Evolutionary conservation across 2,888 invertebrate genomes (phyloP).

Genomic region (Caenorhabditis sp.): DNA sequence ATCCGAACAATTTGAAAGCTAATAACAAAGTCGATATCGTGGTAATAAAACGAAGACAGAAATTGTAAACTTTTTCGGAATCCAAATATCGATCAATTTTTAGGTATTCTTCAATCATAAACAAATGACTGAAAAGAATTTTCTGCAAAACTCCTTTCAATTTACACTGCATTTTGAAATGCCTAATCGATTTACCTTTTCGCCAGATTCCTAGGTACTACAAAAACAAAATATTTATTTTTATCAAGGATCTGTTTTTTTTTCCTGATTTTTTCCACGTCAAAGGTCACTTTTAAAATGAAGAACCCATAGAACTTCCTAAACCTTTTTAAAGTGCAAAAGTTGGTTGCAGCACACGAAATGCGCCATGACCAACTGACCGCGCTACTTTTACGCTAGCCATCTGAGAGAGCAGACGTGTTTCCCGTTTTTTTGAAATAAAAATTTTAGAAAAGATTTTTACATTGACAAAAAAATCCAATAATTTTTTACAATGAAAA

Average conservation of each 20-base stretch:
- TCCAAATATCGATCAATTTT: not conserved
- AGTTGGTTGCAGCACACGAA: conserved; percentile 27
- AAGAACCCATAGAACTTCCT: not conserved
- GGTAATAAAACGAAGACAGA: not conserved
- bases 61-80: not conserved
- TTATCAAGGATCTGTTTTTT: not conserved
- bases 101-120: not conserved
- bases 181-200: too few relatives aligned
- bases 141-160: too few relatives aligned
- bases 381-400: conserved; percentile 11
- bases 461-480: not conserved
- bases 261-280: not conserved
- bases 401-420: not conserved
- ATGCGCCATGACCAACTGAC: conserved; percentile 40
- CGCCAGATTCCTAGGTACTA: not conserved
- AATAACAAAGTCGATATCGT: not conserved
- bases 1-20: not conserved
- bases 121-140: not conserved
- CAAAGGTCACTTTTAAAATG: not conserved
- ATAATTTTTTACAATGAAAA: not conserved
- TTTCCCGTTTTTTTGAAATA: not conserved
- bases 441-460: not conserved
- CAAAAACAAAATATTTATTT: not conserved
- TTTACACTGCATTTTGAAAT: too few relatives aligned
- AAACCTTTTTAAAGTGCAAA: not conserved